These are phyloP conservation scores for Eidolon dupreanum DNA, from an alignment of 2,797 vertebrate species.

Conservation along the genomic window DNA sequence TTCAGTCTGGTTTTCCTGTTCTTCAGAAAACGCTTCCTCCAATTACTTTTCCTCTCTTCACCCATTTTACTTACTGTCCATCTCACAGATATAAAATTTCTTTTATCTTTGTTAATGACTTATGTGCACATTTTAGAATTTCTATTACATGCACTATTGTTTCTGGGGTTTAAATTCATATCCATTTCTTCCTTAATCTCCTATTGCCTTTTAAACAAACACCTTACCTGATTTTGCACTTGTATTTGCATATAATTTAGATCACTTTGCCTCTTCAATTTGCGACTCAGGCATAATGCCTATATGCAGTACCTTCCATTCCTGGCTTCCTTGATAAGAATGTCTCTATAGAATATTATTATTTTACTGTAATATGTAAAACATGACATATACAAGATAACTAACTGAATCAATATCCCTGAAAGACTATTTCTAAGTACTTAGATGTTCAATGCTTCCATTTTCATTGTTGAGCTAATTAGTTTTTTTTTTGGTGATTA, in stretches of 20 bases:
- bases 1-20: neutral
- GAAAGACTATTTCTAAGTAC: neutral
- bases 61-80: neutral
- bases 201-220: neutral
- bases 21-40: neutral
- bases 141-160: neutral
- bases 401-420: conserved; percentile 39
- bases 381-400: conserved; percentile 30
- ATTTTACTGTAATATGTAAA: neutral
- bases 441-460: conserved; percentile 29
- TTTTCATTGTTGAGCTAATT: conserved; percentile 48
- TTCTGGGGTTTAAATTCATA: conserved; percentile 14
- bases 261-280: neutral
- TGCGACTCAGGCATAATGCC: neutral
- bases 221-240: neutral
- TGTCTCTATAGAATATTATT: neutral
- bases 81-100: neutral
- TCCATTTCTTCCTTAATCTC: neutral
- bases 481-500: conserved; percentile 11
- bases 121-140: neutral
- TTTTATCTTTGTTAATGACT: conserved; percentile 38
- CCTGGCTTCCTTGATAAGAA: conserved; percentile 3
- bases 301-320: neutral
- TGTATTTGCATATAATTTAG: neutral
- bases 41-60: neutral